Evolutionary conservation across 2,888 invertebrate genomes (phyloP).

Genomic region (Drosophila birchii): DNA sequence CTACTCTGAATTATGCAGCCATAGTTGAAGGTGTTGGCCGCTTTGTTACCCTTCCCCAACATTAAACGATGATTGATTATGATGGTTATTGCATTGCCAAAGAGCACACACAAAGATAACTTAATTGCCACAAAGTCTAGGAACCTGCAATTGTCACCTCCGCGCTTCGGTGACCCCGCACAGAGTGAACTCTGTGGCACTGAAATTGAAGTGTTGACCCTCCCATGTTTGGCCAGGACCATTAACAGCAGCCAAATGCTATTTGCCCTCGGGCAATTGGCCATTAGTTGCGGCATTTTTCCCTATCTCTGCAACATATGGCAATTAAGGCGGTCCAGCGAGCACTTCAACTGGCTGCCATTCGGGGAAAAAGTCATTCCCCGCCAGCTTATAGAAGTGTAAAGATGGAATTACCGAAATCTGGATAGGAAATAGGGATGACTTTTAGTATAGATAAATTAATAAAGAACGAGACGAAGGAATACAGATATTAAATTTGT

Average conservation of each 20-base stretch:
- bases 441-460: background rate
- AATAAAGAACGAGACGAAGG: no score
- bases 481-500: background rate
- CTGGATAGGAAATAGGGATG: background rate
- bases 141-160: constrained; percentile 24
- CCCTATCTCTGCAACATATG: constrained; percentile 55
- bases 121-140: constrained; percentile 37
- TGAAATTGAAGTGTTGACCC: constrained; percentile 32
- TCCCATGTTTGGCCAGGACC: constrained; percentile 26
- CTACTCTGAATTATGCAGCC: constrained; percentile 66
- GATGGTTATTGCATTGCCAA: constrained; percentile 47
- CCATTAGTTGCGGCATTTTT: constrained; percentile 55
- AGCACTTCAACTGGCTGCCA: constrained; percentile 4
- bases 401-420: constrained; percentile 13
- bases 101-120: constrained; percentile 58
- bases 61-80: constrained; percentile 66
- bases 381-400: constrained; percentile 9
- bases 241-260: constrained; percentile 44
- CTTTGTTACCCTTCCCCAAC: constrained; percentile 57
- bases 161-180: constrained; percentile 14
- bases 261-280: constrained; percentile 38
- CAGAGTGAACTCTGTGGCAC: background rate
- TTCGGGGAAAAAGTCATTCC: background rate
- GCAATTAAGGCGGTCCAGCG: constrained; percentile 43
- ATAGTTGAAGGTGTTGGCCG: constrained; percentile 32